phyloP scores from a whole-genome alignment of 2,797 vertebrate species.

The Sebastes taczanowskii region DNA sequence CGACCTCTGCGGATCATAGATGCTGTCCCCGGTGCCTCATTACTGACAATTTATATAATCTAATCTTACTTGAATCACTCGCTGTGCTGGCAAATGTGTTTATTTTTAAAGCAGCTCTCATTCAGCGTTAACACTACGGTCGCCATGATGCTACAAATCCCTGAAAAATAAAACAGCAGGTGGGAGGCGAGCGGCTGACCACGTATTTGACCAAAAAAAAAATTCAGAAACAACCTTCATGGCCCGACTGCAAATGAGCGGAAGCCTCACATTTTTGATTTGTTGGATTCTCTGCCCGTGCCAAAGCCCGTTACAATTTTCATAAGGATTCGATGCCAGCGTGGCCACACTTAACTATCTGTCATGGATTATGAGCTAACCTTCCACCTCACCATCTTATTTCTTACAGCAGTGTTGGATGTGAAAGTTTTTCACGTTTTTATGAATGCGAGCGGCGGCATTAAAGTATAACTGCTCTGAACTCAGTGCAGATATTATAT shows the following conservation, averaged over 20 bases:
- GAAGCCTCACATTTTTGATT: conserved; percentile 46
- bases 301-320: conserved; percentile 51
- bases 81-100: conserved; percentile 25
- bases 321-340: conserved; percentile 38
- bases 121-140: background rate
- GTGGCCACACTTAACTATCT: conserved; percentile 40
- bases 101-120: conserved; percentile 15
- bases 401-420: conserved; percentile 22
- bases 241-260: conserved; percentile 49
- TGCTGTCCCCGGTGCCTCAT: conserved; percentile 55
- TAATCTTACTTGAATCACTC: conserved; percentile 44
- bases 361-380: conserved; percentile 62
- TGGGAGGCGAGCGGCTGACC: conserved; percentile 27
- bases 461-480: background rate
- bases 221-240: conserved; percentile 15
- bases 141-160: background rate
- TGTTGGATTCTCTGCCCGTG: conserved; percentile 43
- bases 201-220: conserved; percentile 5
- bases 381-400: conserved; percentile 48
- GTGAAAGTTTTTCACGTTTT: background rate
- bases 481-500: conserved; percentile 1
- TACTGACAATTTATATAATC: conserved; percentile 60
- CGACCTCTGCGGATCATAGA: conserved; percentile 57
- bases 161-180: conserved; percentile 37
- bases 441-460: conserved; percentile 18